Conservation (phyloP, 1,140 invertebrate species). For the Geopemphigus sp. region DNA sequence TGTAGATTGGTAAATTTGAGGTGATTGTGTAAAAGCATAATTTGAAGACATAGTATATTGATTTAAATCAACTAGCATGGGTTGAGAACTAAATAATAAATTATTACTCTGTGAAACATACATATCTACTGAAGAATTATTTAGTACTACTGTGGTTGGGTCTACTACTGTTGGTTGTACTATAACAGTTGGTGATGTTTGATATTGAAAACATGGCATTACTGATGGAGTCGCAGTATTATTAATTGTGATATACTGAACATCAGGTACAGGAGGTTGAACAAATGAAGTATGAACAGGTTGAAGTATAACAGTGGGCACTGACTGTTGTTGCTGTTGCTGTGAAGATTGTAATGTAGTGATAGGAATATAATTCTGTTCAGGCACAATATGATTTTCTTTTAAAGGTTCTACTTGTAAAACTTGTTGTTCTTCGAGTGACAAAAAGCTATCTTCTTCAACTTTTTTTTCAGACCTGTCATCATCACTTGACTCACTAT, state of each 20-base stretch:
- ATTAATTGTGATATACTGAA: conserved; percentile 43
- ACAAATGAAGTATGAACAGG: conserved; percentile 27
- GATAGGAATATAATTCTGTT: conserved; percentile 3
- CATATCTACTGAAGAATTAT: conserved; percentile 22
- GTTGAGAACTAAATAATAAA: conserved; percentile 33
- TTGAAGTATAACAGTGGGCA: conserved; percentile 22
- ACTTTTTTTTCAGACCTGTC: conserved; percentile 35
- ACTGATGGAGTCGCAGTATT: conserved; percentile 16
- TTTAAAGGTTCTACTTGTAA: conserved; percentile 19
- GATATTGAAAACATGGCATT: conserved; percentile 45
- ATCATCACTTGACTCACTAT: conserved; percentile 62
- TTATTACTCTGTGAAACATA: conserved; percentile 33
- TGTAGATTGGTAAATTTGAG: conserved; percentile 34
- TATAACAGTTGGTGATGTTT: conserved; percentile 25
- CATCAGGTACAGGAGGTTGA: conserved; percentile 32
- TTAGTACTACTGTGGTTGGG: conserved; percentile 17
- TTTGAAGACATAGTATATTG: conserved; percentile 43
- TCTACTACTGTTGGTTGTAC: conserved; percentile 38
- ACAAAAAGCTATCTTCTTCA: not conserved
- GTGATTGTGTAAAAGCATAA: conserved; percentile 35
- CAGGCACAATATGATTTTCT: conserved; percentile 2
- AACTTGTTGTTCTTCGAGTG: not conserved
- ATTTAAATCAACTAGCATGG: conserved; percentile 32
- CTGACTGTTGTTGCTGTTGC: not conserved
- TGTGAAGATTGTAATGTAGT: conserved; percentile 11